These are phyloP conservation scores for Fregata magnificens DNA, from an alignment of 2,113 vertebrate species.

Conservation along the genomic window DNA sequence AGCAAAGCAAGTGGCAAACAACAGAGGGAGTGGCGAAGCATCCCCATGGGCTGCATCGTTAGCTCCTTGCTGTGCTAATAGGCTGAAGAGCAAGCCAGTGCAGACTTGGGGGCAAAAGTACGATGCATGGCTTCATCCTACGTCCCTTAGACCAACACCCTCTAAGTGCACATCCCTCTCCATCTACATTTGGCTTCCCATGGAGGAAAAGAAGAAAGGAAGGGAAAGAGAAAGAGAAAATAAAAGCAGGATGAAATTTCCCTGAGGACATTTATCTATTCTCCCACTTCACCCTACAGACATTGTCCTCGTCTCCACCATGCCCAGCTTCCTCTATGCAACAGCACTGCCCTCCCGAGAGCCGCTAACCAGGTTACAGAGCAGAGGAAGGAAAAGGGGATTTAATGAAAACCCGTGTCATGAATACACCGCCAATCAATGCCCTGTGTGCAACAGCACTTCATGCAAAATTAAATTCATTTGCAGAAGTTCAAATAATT, in stretches of 20 bases:
- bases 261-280: background rate
- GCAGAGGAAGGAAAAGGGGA: background rate
- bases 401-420: background rate
- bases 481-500: background rate
- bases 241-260: background rate
- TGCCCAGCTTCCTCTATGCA: accelerated
- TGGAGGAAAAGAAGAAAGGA: background rate
- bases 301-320: accelerated
- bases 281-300: background rate
- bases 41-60: background rate
- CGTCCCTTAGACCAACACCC: background rate
- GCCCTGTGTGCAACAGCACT: background rate
- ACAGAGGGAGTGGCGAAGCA: background rate
- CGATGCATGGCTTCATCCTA: background rate
- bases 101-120: background rate
- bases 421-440: background rate
- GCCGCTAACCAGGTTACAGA: accelerated
- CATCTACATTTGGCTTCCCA: background rate
- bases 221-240: background rate
- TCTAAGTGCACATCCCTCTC: no score
- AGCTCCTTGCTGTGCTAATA: background rate
- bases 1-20: background rate
- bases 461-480: background rate
- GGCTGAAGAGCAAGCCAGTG: background rate
- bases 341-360: background rate